A percentile compares a stretch with the other conserved stretches of the same genome.
Conservation (phyloP, 2,888 invertebrate genomes). For the Caenorhabditis doughertyi region DNA sequence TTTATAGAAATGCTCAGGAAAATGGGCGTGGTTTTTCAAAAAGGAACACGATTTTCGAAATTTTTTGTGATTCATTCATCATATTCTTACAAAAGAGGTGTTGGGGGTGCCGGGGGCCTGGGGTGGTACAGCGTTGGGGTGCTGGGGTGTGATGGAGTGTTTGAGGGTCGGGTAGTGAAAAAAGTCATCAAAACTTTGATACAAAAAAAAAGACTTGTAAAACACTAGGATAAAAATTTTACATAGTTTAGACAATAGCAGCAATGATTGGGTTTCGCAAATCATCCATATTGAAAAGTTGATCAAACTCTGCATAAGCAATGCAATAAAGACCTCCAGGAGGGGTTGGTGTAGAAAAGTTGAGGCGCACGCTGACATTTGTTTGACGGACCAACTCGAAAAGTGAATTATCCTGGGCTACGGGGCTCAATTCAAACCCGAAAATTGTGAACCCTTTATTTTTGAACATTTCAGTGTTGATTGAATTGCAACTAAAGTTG, state of each 20-base stretch:
- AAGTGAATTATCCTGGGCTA: neutral
- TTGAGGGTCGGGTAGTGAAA: no score
- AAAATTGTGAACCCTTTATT: conserved; percentile 13
- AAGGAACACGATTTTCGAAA: no score
- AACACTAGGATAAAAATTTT: no score
- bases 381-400: conserved; percentile 28
- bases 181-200: no score
- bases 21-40: no score
- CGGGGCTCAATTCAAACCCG: conserved; percentile 16
- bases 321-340: conserved; percentile 7
- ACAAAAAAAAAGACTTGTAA: no score
- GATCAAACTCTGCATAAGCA: conserved; percentile 5
- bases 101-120: no score
- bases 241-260: neutral
- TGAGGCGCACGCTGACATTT: conserved; percentile 12
- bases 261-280: neutral
- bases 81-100: no score
- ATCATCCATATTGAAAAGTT: neutral
- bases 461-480: neutral
- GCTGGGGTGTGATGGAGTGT: no score
- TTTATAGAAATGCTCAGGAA: no score
- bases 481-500: conserved; percentile 14
- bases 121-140: no score
- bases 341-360: conserved; percentile 1
- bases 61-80: no score